These are phyloP conservation scores for Lontra canadensis DNA, from an alignment of 2,113 vertebrate genomes.

Conservation along the genomic window DNA sequence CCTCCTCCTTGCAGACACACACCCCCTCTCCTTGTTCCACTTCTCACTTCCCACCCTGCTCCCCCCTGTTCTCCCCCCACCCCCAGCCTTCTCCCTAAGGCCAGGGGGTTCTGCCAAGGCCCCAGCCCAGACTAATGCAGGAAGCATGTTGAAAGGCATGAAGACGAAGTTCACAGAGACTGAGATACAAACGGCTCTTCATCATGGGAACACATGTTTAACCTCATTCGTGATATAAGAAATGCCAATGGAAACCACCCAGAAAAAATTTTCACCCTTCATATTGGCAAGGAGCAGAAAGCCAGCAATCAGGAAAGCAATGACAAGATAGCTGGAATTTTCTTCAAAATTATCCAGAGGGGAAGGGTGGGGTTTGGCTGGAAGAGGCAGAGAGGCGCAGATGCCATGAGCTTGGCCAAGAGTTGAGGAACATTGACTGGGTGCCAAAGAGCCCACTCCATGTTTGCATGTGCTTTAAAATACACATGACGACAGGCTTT, in stretches of 20 bases:
- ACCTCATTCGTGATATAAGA: neutral
- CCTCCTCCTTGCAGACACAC: neutral
- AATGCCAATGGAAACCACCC: neutral
- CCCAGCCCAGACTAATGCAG: neutral
- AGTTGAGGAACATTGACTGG: neutral
- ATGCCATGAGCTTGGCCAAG: neutral
- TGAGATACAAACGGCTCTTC: neutral
- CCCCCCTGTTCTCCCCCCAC: neutral
- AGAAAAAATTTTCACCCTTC: neutral
- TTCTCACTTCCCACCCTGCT: neutral
- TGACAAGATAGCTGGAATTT: neutral
- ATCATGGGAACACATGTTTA: neutral
- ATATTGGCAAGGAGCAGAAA: neutral
- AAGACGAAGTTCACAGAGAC: neutral
- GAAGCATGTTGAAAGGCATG: neutral
- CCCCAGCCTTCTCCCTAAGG: neutral
- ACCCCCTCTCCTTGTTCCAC: too few relatives aligned
- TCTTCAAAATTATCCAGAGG: neutral
- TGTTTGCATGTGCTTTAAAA: neutral
- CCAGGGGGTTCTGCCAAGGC: neutral
- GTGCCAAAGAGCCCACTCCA: neutral
- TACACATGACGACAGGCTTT: neutral
- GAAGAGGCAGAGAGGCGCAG: rapidly evolving
- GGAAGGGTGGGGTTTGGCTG: neutral
- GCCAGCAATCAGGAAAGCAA: neutral